phyloP scores from a whole-genome alignment of 2,113 vertebrate species.

The Fukomys damarensis region DNA sequence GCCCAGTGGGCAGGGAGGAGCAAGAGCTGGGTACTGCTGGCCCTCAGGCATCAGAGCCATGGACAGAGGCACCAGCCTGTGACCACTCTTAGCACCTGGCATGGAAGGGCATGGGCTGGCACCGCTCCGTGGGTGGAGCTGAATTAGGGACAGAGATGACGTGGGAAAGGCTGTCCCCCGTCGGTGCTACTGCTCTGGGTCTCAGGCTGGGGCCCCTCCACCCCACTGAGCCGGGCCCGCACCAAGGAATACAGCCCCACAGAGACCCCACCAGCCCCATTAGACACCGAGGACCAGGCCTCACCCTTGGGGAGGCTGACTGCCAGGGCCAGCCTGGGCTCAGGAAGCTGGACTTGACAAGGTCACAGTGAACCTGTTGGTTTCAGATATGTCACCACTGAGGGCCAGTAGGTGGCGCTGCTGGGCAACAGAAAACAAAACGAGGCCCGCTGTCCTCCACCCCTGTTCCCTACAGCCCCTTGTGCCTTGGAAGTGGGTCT shows the following conservation, averaged over 20 bases:
- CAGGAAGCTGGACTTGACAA: not conserved
- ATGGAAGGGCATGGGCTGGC: fast-evolving
- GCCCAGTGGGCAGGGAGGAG: not conserved
- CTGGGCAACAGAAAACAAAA: not conserved
- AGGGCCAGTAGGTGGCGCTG: slow-evolving; percentile 40
- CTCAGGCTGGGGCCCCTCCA: too few species aligned
- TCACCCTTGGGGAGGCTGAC: fast-evolving
- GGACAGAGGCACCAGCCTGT: not conserved
- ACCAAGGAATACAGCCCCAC: not conserved
- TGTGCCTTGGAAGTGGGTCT: too few species aligned
- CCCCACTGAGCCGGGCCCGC: not conserved
- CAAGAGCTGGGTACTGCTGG: too few species aligned
- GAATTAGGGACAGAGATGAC: not conserved
- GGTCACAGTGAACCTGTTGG: fast-evolving
- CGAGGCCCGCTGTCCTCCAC: fast-evolving
- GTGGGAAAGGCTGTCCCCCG: fast-evolving
- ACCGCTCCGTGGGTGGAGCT: not conserved
- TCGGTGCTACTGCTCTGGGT: not conserved
- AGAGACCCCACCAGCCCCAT: not conserved
- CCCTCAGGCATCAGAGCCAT: fast-evolving
- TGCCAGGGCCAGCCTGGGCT: not conserved
- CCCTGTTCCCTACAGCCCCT: fast-evolving
- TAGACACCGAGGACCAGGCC: not conserved
- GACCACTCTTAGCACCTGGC: fast-evolving
- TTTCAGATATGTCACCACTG: not conserved